Conservation (phyloP, 2,888 invertebrate genomes). For the Epinotia bilunana region DNA sequence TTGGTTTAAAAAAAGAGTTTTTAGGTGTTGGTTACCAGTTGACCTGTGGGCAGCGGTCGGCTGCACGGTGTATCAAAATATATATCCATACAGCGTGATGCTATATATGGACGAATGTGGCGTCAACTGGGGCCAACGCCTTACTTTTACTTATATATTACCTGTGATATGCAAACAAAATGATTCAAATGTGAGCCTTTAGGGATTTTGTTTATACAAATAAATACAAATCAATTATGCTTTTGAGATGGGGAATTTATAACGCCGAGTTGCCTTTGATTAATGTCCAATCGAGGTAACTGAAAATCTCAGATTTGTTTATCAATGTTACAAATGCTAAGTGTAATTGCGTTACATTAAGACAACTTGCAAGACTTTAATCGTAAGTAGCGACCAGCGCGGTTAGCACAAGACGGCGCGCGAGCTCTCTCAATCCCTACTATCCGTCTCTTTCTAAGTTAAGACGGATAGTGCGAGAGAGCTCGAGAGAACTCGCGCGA, state of each 20-base stretch:
- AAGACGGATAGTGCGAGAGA: too few relatives aligned
- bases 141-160: background rate
- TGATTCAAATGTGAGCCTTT: background rate
- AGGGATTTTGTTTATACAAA: background rate
- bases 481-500: too few relatives aligned
- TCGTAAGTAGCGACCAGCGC: background rate
- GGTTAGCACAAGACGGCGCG: too few relatives aligned
- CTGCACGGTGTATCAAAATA: too few relatives aligned
- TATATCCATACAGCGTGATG: too few relatives aligned
- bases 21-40: too few relatives aligned
- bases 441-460: too few relatives aligned
- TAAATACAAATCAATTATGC: too few relatives aligned
- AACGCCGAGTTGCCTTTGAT: background rate
- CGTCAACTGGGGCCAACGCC: too few relatives aligned
- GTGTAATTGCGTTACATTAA: constrained; percentile 1
- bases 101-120: too few relatives aligned
- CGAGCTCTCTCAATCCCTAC: too few relatives aligned
- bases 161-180: background rate
- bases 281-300: constrained; percentile 41
- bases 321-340: constrained; percentile 4
- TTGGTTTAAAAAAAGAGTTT: constrained; percentile 48
- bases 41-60: too few relatives aligned
- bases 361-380: background rate
- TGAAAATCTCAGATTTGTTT: constrained; percentile 23
- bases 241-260: background rate